Evolutionary conservation across 2,113 vertebrate genomes (phyloP).

Genomic region (Forbesichthys papilliferus): DNA sequence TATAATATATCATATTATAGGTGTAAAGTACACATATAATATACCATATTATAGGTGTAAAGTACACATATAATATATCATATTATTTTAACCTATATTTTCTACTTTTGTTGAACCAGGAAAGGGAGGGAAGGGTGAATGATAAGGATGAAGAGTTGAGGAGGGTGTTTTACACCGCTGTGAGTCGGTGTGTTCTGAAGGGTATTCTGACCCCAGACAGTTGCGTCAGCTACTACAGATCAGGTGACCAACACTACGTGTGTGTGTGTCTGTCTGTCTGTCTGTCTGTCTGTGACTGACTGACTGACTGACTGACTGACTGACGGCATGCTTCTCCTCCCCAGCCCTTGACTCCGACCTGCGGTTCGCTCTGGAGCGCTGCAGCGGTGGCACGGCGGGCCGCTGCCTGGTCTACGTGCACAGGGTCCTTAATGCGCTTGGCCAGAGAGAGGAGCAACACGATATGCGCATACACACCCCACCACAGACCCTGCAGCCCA

Average conservation of each 20-base stretch:
- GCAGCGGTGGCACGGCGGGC: conserved; percentile 42
- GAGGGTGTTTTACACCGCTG: conserved; percentile 57
- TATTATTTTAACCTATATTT: no score
- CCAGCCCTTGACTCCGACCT: conserved; percentile 76
- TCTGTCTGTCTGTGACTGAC: neutral
- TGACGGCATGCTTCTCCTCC: neutral
- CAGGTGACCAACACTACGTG: conserved; percentile 59
- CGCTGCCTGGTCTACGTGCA: conserved; percentile 77
- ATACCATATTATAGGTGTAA: no score
- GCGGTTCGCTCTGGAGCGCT: conserved; percentile 64
- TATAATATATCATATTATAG: no score
- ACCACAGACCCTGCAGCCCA: conserved; percentile 7
- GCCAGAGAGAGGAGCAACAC: conserved; percentile 15
- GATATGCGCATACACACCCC: neutral
- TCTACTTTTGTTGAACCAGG: neutral
- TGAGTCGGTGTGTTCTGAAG: conserved; percentile 58
- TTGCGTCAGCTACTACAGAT: conserved; percentile 64
- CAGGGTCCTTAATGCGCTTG: conserved; percentile 53
- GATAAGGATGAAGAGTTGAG: conserved; percentile 48
- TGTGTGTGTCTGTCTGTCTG: neutral
- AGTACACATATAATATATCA: no score
- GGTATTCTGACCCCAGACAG: conserved; percentile 59
- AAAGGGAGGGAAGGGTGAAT: conserved; percentile 12
- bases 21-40: no score
- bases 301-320: neutral